phyloP scores from a whole-genome alignment of 1,140 invertebrate genomes.

The Drosophila orosa region DNA sequence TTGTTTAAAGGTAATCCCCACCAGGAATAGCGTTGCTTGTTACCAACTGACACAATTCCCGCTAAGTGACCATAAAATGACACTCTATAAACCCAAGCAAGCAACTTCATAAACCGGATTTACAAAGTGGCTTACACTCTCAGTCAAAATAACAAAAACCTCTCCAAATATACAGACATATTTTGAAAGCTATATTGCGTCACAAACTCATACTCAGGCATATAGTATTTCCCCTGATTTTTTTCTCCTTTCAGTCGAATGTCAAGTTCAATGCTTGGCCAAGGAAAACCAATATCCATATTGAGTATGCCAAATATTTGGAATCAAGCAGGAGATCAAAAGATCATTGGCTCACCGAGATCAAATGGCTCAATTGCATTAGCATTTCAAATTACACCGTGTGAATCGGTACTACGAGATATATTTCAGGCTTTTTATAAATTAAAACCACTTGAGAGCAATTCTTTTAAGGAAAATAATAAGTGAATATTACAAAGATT shows the following conservation, averaged over 20 bases:
- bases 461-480: background rate
- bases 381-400: slow-evolving; percentile 24
- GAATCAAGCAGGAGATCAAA: slow-evolving; percentile 20
- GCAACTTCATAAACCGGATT: slow-evolving; percentile 45
- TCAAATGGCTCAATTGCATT: slow-evolving; percentile 27
- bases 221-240: slow-evolving; percentile 14
- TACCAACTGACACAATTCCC: slow-evolving; percentile 49
- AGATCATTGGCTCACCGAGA: slow-evolving; percentile 9
- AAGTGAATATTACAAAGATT: background rate
- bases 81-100: slow-evolving; percentile 35
- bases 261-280: slow-evolving; percentile 51
- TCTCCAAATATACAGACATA: slow-evolving; percentile 9
- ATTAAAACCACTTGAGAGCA: background rate
- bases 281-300: background rate
- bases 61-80: slow-evolving; percentile 47
- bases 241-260: slow-evolving; percentile 9
- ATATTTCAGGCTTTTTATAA: no score
- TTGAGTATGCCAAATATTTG: slow-evolving; percentile 7
- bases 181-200: slow-evolving; percentile 47
- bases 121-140: slow-evolving; percentile 8
- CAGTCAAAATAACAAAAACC: slow-evolving; percentile 38
- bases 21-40: slow-evolving; percentile 13
- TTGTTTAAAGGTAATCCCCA: background rate
- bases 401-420: background rate
- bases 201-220: background rate